Percentiles rank a stretch among this genome's conserved stretches.
These are phyloP conservation scores for Mustela lutreola DNA, from an alignment of 2,113 vertebrate genomes.

Conservation along the genomic window DNA sequence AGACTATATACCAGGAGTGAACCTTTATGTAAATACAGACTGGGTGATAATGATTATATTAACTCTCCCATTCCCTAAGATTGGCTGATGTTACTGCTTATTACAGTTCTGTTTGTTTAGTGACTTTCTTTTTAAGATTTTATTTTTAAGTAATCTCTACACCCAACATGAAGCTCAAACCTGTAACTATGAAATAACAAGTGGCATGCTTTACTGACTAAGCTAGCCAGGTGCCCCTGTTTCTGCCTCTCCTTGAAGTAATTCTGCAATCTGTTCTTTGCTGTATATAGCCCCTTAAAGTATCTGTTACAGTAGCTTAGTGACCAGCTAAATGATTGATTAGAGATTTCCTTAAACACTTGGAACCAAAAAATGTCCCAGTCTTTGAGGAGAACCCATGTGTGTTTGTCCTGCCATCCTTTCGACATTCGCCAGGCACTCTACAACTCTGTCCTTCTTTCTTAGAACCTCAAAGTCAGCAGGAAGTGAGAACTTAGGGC, in stretches of 20 bases:
- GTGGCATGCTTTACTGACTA: not conserved
- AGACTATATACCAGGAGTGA: not conserved
- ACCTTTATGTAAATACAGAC: not conserved
- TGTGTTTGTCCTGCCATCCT: not conserved
- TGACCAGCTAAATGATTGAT: not conserved
- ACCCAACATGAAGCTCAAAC: not conserved
- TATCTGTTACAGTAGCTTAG: not conserved
- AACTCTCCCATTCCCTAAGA: not conserved
- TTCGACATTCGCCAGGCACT: not conserved
- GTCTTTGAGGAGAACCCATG: not conserved
- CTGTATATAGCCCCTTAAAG: not conserved
- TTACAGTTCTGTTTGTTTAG: not conserved
- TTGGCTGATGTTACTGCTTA: not conserved
- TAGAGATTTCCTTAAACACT: not conserved
- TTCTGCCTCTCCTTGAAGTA: not conserved
- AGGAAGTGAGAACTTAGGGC: not conserved
- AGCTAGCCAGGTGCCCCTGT: not conserved
- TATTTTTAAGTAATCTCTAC: not conserved
- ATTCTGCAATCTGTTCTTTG: not conserved
- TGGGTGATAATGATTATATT: not conserved
- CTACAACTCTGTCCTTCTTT: not conserved
- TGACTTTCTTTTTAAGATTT: not conserved
- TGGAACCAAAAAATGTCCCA: not conserved
- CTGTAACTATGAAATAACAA: not conserved
- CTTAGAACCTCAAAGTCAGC: not conserved